Evolutionary conservation across 30 jellyfish, hydroid and myxozoan genomes (phyloP).

Genomic region (Aurelia sp.): DNA sequence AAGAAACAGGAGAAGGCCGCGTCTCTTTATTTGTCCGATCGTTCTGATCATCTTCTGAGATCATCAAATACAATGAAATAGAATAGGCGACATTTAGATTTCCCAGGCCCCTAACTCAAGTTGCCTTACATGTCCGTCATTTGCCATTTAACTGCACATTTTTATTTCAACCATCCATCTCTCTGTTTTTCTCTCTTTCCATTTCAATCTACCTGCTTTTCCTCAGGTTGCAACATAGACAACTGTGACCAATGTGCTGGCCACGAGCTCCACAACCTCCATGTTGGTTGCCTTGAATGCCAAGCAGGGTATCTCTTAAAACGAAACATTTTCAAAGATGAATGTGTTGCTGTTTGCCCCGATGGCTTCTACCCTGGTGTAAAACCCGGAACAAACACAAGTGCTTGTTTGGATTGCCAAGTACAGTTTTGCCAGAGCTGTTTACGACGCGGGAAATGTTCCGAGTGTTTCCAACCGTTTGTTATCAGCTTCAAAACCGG

Average conservation of each 20-base stretch:
- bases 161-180: background rate
- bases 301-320: conserved; percentile 37
- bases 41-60: too few relatives aligned
- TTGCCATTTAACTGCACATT: too few relatives aligned
- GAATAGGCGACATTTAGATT: too few relatives aligned
- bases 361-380: conserved; percentile 60
- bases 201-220: background rate
- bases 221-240: conserved; percentile 37
- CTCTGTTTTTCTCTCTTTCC: background rate
- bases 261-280: conserved; percentile 38
- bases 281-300: conserved; percentile 58
- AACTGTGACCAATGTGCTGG: conserved; percentile 53
- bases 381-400: conserved; percentile 57
- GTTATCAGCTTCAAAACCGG: conserved; percentile 48
- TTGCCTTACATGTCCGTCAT: too few relatives aligned
- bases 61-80: too few relatives aligned
- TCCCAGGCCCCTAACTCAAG: too few relatives aligned
- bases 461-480: conserved; percentile 62
- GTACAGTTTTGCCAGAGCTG: conserved; percentile 53
- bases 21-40: too few relatives aligned
- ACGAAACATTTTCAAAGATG: conserved; percentile 57
- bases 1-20: too few relatives aligned
- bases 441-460: conserved; percentile 44
- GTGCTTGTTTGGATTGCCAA: conserved; percentile 57
- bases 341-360: conserved; percentile 57